Conservation (phyloP, 2,797 vertebrate species). For the Halcyon chelicuti region DNA sequence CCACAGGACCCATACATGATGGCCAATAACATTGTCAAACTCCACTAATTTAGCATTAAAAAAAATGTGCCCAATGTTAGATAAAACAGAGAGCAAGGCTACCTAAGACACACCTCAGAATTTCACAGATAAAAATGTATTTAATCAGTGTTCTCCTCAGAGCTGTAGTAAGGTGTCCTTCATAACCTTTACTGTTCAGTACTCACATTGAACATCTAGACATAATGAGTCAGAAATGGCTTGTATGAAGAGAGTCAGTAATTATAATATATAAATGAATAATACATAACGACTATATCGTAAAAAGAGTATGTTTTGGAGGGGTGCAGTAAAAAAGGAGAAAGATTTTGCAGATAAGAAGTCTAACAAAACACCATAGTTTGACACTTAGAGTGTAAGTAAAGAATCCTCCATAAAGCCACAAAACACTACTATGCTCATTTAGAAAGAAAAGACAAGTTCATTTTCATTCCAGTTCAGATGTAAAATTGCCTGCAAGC, state of each 20-base stretch:
- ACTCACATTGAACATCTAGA: neutral
- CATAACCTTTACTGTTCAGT: neutral
- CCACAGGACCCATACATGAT: fast-evolving
- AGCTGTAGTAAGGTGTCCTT: neutral
- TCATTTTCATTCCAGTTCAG: conserved; percentile 9
- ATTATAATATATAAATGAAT: neutral
- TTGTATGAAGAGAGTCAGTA: neutral
- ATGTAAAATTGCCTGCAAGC: neutral
- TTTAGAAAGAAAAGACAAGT: neutral
- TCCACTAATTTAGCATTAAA: neutral
- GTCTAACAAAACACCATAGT: neutral
- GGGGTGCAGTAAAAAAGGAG: neutral
- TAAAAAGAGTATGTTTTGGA: neutral
- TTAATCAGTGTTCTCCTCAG: neutral
- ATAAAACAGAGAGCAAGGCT: neutral
- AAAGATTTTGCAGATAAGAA: neutral
- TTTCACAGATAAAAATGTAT: neutral
- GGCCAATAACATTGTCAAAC: neutral
- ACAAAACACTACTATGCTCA: neutral
- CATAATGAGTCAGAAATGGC: neutral
- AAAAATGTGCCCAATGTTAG: neutral
- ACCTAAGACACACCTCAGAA: neutral
- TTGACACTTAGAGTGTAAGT: neutral
- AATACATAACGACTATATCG: neutral
- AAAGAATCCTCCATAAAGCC: neutral